Conservation (phyloP, 2,797 vertebrate genomes). For the Dendrocincla tyrannina region DNA sequence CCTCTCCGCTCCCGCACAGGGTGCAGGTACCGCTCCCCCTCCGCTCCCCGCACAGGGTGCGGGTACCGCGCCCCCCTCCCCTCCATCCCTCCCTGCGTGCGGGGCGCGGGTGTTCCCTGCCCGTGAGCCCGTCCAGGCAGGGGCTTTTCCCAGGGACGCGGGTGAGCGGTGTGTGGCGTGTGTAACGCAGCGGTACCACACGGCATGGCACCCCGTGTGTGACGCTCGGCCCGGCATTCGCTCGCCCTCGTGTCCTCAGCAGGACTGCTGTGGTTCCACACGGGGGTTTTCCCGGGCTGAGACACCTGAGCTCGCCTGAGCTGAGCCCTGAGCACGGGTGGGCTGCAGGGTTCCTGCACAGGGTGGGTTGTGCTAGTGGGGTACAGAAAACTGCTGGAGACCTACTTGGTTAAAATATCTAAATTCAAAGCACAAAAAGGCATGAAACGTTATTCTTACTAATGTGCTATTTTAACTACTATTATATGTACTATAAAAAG, state of each 20-base stretch:
- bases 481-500: neutral
- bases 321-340: neutral
- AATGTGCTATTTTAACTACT: neutral
- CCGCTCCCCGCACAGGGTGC: constrained; percentile 26
- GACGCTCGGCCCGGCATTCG: neutral
- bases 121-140: neutral
- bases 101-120: neutral
- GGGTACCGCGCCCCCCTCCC: neutral
- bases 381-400: neutral
- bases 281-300: accelerated
- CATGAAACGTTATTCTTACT: neutral
- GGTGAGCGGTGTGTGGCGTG: too few relatives aligned
- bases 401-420: neutral
- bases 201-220: accelerated
- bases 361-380: neutral
- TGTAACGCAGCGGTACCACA: accelerated
- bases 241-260: neutral
- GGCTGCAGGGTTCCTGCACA: accelerated
- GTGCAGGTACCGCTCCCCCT: neutral
- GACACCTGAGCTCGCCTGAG: neutral
- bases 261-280: neutral
- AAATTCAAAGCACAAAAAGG: neutral
- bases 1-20: neutral
- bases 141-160: neutral
- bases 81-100: neutral